A percentile compares a stretch with the other conserved stretches of the same genome.
Conservation (phyloP, 2,888 invertebrate genomes). For the Diabrotica balteata region DNA sequence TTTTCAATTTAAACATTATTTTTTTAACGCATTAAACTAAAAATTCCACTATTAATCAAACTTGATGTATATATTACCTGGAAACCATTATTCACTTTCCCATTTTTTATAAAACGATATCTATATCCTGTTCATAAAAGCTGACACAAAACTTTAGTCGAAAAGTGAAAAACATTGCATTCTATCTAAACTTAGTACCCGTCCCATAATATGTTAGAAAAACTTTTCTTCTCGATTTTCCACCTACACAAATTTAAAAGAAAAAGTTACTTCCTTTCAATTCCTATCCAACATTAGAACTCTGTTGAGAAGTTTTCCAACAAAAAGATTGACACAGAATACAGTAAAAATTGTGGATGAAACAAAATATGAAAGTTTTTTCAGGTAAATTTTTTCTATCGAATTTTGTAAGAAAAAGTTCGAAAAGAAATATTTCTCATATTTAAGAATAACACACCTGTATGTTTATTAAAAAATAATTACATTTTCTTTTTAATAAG, state of each 20-base stretch:
- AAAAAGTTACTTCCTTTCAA: conserved; percentile 6
- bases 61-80: no score
- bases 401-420: no score
- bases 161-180: conserved; percentile 5
- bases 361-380: not conserved
- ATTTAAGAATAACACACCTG: no score
- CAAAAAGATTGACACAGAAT: not conserved
- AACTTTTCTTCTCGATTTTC: conserved; percentile 4
- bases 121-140: not conserved
- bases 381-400: no score
- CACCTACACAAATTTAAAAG: conserved; percentile 3
- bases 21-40: no score
- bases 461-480: no score
- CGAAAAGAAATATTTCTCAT: no score
- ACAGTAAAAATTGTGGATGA: not conserved
- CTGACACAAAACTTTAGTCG: conserved; percentile 6
- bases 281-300: not conserved
- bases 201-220: conserved; percentile 1
- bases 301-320: not conserved
- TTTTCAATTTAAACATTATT: no score
- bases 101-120: no score
- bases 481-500: no score
- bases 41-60: no score
- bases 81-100: no score
- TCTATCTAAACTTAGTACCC: not conserved